These are phyloP conservation scores for Epinephelus coioides DNA, from an alignment of 2,797 vertebrate genomes.

Conservation along the genomic window DNA sequence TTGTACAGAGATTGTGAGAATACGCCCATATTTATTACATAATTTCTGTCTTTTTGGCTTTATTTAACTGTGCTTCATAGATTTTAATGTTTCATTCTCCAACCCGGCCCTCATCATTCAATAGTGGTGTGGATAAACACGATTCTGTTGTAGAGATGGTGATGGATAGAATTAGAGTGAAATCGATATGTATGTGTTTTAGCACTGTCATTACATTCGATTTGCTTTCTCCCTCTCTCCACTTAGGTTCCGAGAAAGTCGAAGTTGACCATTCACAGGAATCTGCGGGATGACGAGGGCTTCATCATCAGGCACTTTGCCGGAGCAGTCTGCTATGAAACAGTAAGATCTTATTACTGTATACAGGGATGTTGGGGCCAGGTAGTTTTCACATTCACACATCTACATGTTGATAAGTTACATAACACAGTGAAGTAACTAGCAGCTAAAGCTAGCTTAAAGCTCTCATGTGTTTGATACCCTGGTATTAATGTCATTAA, in stretches of 20 bases:
- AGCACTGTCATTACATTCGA: conserved; percentile 5
- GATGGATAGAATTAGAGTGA: conserved; percentile 19
- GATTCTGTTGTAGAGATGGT: conserved; percentile 7
- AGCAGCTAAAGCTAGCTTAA: neutral
- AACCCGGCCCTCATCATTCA: conserved; percentile 7
- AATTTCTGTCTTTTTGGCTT: neutral
- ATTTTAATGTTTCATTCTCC: conserved; percentile 7
- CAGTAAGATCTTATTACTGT: conserved; percentile 81
- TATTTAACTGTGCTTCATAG: neutral
- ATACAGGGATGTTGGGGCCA: neutral
- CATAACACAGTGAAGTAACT: neutral
- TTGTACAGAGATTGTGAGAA: neutral
- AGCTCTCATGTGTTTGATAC: too few species aligned
- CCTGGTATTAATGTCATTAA: too few species aligned
- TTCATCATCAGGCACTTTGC: conserved; percentile 98
- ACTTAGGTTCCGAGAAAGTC: conserved; percentile 97
- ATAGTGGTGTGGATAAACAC: conserved; percentile 16
- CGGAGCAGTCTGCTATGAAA: conserved; percentile 99
- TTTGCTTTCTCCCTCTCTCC: conserved; percentile 28
- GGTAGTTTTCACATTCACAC: neutral
- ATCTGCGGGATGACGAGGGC: conserved; percentile 96
- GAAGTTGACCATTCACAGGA: conserved; percentile 95
- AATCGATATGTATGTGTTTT: conserved; percentile 42
- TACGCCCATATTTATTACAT: neutral
- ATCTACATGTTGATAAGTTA: neutral